Evolutionary conservation across 2,113 vertebrate species (phyloP).

Genomic region (Thryonomys swinderianus): DNA sequence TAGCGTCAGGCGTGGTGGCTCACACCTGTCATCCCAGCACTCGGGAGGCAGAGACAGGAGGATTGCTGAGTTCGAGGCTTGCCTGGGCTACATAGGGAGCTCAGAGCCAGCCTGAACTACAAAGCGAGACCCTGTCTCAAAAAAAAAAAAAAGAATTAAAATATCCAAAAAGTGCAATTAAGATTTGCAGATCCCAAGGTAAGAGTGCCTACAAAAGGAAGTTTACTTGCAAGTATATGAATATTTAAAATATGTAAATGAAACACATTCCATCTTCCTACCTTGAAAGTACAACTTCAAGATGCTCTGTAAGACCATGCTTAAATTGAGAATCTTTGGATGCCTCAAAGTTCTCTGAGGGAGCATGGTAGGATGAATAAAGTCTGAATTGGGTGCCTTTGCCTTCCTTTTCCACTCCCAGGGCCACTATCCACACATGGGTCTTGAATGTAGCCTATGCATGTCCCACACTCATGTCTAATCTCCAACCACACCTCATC

Average conservation of each 20-base stretch:
- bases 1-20: too few species aligned
- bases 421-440: neutral
- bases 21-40: too few species aligned
- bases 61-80: too few species aligned
- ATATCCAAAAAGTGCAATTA: neutral
- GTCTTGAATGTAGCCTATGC: neutral
- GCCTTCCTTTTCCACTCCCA: neutral
- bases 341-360: neutral
- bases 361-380: neutral
- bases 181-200: neutral
- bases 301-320: neutral
- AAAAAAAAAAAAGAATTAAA: neutral
- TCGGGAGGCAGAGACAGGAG: too few species aligned
- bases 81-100: too few species aligned
- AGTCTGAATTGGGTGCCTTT: too few species aligned
- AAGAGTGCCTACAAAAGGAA: neutral
- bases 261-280: neutral
- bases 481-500: neutral
- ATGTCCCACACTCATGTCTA: neutral
- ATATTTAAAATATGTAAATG: conserved; percentile 18
- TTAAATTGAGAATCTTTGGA: neutral
- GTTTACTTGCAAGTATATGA: neutral
- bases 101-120: too few species aligned
- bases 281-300: neutral
- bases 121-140: too few species aligned